Percentiles rank a stretch among this genome's conserved stretches.
Evolutionary conservation across 2,797 vertebrate genomes (phyloP).

Genomic region (Columba guinea): DNA sequence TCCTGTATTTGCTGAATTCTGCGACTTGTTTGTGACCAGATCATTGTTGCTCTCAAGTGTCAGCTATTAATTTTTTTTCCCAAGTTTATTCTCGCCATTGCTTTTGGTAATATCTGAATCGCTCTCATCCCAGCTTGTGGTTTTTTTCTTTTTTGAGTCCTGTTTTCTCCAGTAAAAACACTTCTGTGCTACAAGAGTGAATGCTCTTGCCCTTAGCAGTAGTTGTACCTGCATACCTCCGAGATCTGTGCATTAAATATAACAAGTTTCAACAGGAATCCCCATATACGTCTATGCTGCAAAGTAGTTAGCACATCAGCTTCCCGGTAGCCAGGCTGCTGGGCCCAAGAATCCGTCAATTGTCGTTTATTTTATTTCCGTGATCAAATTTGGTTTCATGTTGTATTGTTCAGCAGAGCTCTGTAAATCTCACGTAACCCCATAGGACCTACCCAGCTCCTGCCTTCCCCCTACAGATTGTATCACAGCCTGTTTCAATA

Average conservation of each 20-base stretch:
- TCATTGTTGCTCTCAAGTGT: background rate
- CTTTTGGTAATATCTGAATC: background rate
- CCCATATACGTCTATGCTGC: background rate
- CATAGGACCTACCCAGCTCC: background rate
- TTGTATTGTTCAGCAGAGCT: background rate
- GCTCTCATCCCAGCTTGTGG: background rate
- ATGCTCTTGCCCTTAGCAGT: background rate
- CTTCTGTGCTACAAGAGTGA: background rate
- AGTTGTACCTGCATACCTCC: background rate
- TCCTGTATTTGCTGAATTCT: background rate
- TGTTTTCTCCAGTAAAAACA: background rate
- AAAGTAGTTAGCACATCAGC: background rate
- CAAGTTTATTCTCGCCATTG: background rate
- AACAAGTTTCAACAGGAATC: background rate
- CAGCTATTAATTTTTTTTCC: background rate
- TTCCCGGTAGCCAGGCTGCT: background rate
- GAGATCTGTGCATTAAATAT: background rate
- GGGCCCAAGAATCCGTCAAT: background rate
- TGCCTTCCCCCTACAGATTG: background rate
- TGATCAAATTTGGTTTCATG: background rate
- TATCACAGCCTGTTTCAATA: background rate
- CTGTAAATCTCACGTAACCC: background rate
- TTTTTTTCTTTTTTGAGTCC: background rate
- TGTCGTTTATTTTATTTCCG: background rate
- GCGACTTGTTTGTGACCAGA: background rate